Conservation (phyloP, 2,113 vertebrate species). For the Kryptolebias marmoratus region DNA sequence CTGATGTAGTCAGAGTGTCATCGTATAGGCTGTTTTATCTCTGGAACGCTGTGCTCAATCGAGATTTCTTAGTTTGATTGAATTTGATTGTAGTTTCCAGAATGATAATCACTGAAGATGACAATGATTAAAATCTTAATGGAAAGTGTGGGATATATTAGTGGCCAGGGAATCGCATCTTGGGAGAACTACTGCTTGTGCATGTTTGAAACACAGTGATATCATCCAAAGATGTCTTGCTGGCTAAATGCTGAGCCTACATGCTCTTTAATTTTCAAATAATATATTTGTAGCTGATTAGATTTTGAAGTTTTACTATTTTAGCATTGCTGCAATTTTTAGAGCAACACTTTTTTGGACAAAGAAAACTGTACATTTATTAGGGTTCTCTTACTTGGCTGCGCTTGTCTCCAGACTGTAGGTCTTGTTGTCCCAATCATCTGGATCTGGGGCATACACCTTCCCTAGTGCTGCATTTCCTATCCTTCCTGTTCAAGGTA, state of each 20-base stretch:
- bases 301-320: conserved; percentile 18
- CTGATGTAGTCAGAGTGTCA: conserved; percentile 17
- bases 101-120: conserved; percentile 32
- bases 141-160: conserved; percentile 12
- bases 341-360: not conserved
- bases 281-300: conserved; percentile 16
- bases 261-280: conserved; percentile 39
- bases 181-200: conserved; percentile 23
- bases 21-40: conserved; percentile 12
- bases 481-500: conserved; percentile 84
- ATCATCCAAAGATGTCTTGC: conserved; percentile 6
- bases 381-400: conserved; percentile 82
- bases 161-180: conserved; percentile 29
- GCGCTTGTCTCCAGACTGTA: conserved; percentile 87
- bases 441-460: conserved; percentile 89
- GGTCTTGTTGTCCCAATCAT: conserved; percentile 95
- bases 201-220: conserved; percentile 2
- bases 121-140: conserved; percentile 34
- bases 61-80: conserved; percentile 38
- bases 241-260: conserved; percentile 24
- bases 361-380: conserved; percentile 30
- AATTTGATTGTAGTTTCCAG: conserved; percentile 40
- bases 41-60: not conserved
- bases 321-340: conserved; percentile 37
- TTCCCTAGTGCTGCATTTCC: conserved; percentile 84